phyloP scores from a whole-genome alignment of 1,140 invertebrate species.

The Brachionus angularis region DNA sequence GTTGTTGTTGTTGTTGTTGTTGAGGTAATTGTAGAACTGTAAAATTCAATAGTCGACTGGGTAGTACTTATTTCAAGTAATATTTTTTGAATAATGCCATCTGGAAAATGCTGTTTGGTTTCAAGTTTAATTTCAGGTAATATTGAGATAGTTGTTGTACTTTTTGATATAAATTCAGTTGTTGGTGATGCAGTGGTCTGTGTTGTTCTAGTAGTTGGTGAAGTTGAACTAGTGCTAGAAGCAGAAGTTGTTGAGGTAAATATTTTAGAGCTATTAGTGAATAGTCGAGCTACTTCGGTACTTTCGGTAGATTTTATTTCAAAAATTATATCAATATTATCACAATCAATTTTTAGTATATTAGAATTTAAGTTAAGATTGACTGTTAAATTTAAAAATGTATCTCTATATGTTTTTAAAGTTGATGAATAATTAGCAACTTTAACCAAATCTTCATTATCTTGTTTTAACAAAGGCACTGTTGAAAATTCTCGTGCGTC shows the following conservation, averaged over 20 bases:
- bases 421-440: background rate
- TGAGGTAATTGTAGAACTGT: background rate
- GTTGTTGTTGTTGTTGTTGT: background rate
- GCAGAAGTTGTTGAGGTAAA: too few relatives aligned
- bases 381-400: background rate
- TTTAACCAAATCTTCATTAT: constrained; percentile 9
- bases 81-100: too few relatives aligned
- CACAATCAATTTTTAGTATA: background rate
- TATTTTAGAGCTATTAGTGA: too few relatives aligned
- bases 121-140: too few relatives aligned
- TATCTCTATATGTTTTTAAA: constrained; percentile 2
- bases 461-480: constrained; percentile 1
- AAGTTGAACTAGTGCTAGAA: too few relatives aligned
- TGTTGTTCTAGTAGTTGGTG: too few relatives aligned
- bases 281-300: too few relatives aligned
- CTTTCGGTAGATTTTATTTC: background rate
- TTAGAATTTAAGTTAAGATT: background rate
- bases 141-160: too few relatives aligned
- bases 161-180: too few relatives aligned
- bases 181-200: too few relatives aligned
- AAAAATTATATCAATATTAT: background rate
- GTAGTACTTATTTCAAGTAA: background rate
- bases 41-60: background rate
- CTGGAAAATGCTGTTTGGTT: too few relatives aligned
- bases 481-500: constrained; percentile 29